These are phyloP conservation scores for Brotula barbata DNA, from an alignment of 2,797 vertebrate species.

Conservation along the genomic window DNA sequence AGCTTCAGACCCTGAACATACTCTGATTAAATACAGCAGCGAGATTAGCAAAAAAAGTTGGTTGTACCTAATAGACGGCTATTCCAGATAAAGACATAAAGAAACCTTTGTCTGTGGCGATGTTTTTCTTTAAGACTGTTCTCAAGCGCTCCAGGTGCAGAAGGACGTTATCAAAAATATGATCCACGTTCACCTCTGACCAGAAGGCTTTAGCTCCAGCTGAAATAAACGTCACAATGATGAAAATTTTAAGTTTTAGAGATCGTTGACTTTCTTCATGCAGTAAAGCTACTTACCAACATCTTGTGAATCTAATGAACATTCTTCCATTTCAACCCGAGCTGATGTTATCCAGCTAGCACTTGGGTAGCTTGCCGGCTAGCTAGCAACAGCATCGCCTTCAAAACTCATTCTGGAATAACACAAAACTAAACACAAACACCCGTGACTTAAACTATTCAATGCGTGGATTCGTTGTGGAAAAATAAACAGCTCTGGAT, in stretches of 20 bases:
- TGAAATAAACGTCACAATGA: constrained; percentile 59
- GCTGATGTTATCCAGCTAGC: not conserved
- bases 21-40: constrained; percentile 58
- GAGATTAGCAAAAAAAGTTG: constrained; percentile 6
- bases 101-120: constrained; percentile 86
- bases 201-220: constrained; percentile 84
- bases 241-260: not conserved
- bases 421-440: too few species aligned
- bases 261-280: not conserved
- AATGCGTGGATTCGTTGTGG: too few species aligned
- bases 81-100: too few species aligned
- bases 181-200: constrained; percentile 81
- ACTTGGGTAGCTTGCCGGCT: not conserved
- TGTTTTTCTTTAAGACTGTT: constrained; percentile 80
- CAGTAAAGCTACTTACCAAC: constrained; percentile 41
- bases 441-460: too few species aligned
- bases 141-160: constrained; percentile 78
- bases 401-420: too few species aligned
- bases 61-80: too few species aligned
- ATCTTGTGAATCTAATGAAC: constrained; percentile 7
- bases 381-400: not conserved
- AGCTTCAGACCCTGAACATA: constrained; percentile 69
- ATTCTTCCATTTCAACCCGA: constrained; percentile 9
- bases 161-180: constrained; percentile 78
- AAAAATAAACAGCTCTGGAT: too few species aligned